Evolutionary conservation across 2,888 invertebrate species (phyloP).

Genomic region (Phalangium opilio): DNA sequence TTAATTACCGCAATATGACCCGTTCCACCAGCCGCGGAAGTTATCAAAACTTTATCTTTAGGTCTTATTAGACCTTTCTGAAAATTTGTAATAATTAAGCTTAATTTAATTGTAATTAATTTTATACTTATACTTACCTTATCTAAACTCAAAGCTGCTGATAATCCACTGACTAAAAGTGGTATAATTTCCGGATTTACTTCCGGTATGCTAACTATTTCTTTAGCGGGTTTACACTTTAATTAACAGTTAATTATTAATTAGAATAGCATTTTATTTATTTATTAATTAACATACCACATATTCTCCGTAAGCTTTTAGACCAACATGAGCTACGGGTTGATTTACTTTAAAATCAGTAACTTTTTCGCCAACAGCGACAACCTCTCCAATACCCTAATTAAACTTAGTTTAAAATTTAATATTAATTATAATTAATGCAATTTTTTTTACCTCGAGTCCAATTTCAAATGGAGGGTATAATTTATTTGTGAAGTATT

Average conservation of each 20-base stretch:
- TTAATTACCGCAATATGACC: slow-evolving; percentile 15
- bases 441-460: too few relatives aligned
- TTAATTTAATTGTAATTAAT: background rate
- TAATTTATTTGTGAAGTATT: too few relatives aligned
- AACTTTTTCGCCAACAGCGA: slow-evolving; percentile 22
- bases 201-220: slow-evolving; percentile 10
- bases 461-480: too few relatives aligned
- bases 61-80: slow-evolving; percentile 3
- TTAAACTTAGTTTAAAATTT: slow-evolving; percentile 1
- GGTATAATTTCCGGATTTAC: slow-evolving; percentile 25
- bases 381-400: slow-evolving; percentile 24
- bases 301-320: slow-evolving; percentile 28
- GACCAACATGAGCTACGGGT: slow-evolving; percentile 25
- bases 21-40: slow-evolving; percentile 19
- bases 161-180: slow-evolving; percentile 28
- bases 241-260: background rate
- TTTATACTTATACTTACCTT: slow-evolving; percentile 23
- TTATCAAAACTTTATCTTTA: slow-evolving; percentile 17
- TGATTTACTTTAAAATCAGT: slow-evolving; percentile 23
- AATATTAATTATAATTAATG: too few relatives aligned
- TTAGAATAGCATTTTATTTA: background rate
- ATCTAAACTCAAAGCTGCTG: slow-evolving; percentile 28
- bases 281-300: slow-evolving; percentile 20
- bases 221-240: slow-evolving; percentile 11
- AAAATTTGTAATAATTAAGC: background rate